These are phyloP conservation scores for Alethe diademata DNA, from an alignment of 2,113 vertebrate genomes.

Conservation along the genomic window DNA sequence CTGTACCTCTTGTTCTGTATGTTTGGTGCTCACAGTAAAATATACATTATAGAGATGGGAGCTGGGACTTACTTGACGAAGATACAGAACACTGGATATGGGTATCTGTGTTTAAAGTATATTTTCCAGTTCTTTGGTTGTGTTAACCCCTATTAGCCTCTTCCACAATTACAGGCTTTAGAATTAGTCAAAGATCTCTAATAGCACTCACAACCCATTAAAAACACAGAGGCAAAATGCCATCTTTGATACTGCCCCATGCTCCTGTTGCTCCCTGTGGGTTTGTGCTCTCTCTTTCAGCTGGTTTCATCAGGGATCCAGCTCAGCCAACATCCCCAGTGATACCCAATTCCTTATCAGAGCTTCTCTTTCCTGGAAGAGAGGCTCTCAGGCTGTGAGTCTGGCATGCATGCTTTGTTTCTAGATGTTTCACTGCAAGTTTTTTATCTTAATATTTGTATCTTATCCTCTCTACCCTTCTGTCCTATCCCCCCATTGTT, in stretches of 20 bases:
- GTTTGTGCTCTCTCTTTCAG: neutral
- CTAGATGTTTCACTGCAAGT: neutral
- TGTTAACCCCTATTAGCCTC: neutral
- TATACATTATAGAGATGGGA: neutral
- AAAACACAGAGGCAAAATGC: neutral
- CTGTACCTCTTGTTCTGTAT: neutral
- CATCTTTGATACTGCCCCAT: neutral
- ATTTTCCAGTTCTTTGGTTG: neutral
- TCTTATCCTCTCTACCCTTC: neutral
- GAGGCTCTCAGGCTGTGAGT: neutral
- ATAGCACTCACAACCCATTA: neutral
- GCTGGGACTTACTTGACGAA: neutral
- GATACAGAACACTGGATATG: neutral
- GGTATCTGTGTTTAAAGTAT: neutral
- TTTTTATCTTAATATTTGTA: neutral
- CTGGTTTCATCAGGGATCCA: fast-evolving
- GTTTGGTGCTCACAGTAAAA: neutral
- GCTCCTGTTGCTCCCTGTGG: neutral
- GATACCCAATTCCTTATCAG: neutral
- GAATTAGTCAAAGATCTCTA: neutral
- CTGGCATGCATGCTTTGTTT: neutral
- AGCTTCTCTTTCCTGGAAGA: neutral
- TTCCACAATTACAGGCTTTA: neutral
- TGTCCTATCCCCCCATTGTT: neutral
- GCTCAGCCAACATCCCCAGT: fast-evolving